Percentiles rank a stretch among this genome's conserved stretches.
Conservation (phyloP, 2,797 vertebrate genomes). For the Rhinophrynus dorsalis region DNA sequence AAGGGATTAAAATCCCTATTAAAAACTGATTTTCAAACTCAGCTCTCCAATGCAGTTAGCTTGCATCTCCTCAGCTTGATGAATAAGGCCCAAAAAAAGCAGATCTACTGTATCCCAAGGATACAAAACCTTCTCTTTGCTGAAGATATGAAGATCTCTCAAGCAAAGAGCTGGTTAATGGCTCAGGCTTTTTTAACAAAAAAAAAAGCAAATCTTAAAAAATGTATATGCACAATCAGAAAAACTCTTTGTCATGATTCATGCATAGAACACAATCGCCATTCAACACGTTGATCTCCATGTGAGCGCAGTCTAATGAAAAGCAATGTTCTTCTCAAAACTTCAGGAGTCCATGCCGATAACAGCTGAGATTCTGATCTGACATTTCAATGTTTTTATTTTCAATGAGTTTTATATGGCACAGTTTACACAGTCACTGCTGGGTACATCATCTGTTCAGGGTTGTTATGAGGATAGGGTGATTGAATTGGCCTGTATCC, state of each 20-base stretch:
- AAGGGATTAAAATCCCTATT: no score
- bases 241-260: conserved; percentile 44
- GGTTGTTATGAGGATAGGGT: conserved; percentile 80
- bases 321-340: conserved; percentile 51
- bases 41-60: no score
- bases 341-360: conserved; percentile 14
- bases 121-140: conserved; percentile 15
- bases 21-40: no score
- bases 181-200: conserved; percentile 51
- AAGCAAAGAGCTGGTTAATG: conserved; percentile 48
- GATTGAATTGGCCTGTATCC: conserved; percentile 89
- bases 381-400: conserved; percentile 33
- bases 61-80: no score
- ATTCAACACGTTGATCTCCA: conserved; percentile 49
- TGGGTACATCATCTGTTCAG: conserved; percentile 90
- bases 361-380: conserved; percentile 13
- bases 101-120: conserved; percentile 3
- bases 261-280: conserved; percentile 56
- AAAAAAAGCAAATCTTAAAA: conserved; percentile 43
- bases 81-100: no score
- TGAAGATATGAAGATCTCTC: neutral
- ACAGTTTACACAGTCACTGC: conserved; percentile 85
- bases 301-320: conserved; percentile 41
- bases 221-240: conserved; percentile 38
- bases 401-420: neutral